Percentiles rank a stretch among this genome's conserved stretches.
phyloP scores from a whole-genome alignment of 2,888 invertebrate species.

The Sussaba pulchella region DNA sequence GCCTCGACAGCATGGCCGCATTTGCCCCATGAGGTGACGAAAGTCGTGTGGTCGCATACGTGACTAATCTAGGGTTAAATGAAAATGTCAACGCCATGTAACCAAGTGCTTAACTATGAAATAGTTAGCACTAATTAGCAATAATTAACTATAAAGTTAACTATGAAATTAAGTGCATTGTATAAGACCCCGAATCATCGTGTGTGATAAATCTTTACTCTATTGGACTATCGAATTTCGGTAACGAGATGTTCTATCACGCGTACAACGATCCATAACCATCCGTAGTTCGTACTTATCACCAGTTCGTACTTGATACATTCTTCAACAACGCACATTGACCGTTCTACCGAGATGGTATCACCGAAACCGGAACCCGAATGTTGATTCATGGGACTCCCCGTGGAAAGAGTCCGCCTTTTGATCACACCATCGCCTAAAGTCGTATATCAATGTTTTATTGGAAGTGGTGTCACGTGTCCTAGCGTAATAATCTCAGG shows the following conservation, averaged over 20 bases:
- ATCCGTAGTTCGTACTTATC: not conserved
- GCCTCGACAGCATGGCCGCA: too few relatives aligned
- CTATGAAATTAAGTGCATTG: too few relatives aligned
- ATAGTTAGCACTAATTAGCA: too few relatives aligned
- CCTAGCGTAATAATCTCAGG: conserved; percentile 61
- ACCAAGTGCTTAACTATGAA: too few relatives aligned
- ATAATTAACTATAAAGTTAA: too few relatives aligned
- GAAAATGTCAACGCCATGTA: too few relatives aligned
- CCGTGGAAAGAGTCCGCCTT: not conserved
- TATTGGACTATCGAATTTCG: not conserved
- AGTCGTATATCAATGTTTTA: conserved; percentile 61
- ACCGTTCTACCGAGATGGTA: conserved; percentile 9
- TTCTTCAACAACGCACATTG: conserved; percentile 2
- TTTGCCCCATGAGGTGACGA: too few relatives aligned
- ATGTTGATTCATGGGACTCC: conserved; percentile 14
- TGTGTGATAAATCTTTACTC: not conserved
- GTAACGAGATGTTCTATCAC: conserved; percentile 9
- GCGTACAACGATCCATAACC: conserved; percentile 7
- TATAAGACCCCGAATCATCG: too few relatives aligned
- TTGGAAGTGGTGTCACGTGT: conserved; percentile 58
- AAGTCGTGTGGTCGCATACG: too few relatives aligned
- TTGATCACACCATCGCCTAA: not conserved
- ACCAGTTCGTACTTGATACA: not conserved
- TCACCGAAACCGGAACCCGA: conserved; percentile 34
- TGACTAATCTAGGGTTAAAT: too few relatives aligned